Evolutionary conservation across 1,140 invertebrate genomes (phyloP), one percentile per base, ranked within the genome.

Genomic region (Drosophila orena): DNA sequence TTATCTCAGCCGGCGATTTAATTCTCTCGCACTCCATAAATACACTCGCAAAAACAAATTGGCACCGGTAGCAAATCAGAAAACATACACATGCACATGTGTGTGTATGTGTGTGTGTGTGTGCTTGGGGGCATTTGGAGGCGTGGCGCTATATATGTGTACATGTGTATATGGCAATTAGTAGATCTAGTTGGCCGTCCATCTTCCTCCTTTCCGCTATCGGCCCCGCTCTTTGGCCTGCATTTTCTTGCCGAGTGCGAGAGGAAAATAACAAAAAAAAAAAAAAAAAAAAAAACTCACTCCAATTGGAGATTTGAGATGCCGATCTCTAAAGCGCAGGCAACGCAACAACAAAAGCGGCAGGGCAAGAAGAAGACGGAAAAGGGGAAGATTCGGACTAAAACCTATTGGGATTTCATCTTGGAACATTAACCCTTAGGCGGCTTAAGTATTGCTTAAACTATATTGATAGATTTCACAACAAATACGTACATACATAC

Each of bases 1-100:
- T 52, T 42, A 44, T 46, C 20, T 12, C 64, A 68, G 24, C 64
- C 64, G 64, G 64, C 64, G 46, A 64, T 52, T 68, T 35, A 46
- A 27, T 61, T 64, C 59, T 52, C 17, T 15, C 30, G 20, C 27
- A 30, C 60, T 65, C 42, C 20, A 49, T 24, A 65, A 68, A 65
- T 50, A 24, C 62, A 47, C 44, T 57, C 43, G 40, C 42, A 69
- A 46, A 68, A 46, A 46, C 60, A 20, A 37, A 66, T 30, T 30
- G 30, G 14, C 35, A 68, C 64, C 64, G 60, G 64, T 70, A 53
- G 35, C 35, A 64, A 49, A 44, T 42, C 24, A 47, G 27, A 50
- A 70, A 50, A 65, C 44, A 12, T 65, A 17, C 17, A 17, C 17
- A 44, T 43, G 44, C 11, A 56, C 40, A 61, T 43, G 4, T 38